Conservation (phyloP, 2,113 vertebrate genomes). For the Otocyon megalotis region DNA sequence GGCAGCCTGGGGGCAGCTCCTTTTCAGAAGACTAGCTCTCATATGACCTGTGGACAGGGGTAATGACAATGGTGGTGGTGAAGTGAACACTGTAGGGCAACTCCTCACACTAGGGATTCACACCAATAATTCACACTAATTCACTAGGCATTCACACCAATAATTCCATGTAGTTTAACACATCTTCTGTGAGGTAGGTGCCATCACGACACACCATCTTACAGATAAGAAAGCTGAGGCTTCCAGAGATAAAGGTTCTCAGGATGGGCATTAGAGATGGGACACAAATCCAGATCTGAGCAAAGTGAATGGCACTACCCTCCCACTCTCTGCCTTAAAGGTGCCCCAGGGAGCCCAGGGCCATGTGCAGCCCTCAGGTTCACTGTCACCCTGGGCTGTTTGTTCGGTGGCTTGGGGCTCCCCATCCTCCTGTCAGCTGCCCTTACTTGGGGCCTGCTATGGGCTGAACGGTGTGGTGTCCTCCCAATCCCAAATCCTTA, state of each 20-base stretch:
- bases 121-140: no score
- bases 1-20: background rate
- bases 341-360: background rate
- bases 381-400: background rate
- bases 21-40: background rate
- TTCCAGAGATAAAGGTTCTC: background rate
- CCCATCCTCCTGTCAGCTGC: background rate
- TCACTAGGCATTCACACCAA: background rate
- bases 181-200: background rate
- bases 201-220: background rate
- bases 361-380: background rate
- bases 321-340: background rate
- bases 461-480: background rate
- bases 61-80: rapidly evolving
- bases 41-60: no score
- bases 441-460: no score
- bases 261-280: background rate
- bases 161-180: background rate
- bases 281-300: background rate
- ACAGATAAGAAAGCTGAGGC: background rate
- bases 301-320: background rate
- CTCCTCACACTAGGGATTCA: background rate
- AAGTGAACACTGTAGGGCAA: background rate
- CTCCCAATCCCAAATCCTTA: background rate
- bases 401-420: background rate